Evolutionary conservation across 2,888 invertebrate species (phyloP).

Genomic region (Drosophila rellima): DNA sequence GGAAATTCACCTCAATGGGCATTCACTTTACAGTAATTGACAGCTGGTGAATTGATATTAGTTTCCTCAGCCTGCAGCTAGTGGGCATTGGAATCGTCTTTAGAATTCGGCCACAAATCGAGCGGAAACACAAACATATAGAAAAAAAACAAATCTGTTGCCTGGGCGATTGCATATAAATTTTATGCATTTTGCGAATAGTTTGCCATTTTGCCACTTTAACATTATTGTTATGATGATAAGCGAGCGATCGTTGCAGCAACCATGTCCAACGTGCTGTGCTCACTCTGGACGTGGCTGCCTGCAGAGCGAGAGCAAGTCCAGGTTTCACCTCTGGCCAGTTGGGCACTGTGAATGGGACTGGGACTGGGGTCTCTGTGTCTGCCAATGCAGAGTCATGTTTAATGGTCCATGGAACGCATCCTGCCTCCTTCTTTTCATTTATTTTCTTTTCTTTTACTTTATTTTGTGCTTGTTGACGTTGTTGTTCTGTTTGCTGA

Average conservation of each 20-base stretch:
- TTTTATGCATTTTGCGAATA: conserved; percentile 80
- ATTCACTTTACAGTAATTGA: conserved; percentile 29
- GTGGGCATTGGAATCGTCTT: conserved; percentile 4
- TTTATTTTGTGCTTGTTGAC: conserved; percentile 36
- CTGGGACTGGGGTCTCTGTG: conserved; percentile 46
- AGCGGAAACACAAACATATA: conserved; percentile 46
- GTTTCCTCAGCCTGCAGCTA: conserved; percentile 10
- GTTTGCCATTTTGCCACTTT: conserved; percentile 85
- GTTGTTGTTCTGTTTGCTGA: conserved; percentile 71
- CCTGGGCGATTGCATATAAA: conserved; percentile 68
- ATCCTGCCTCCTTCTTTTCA: conserved; percentile 58
- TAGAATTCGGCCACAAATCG: conserved; percentile 27
- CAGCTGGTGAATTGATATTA: conserved; percentile 48
- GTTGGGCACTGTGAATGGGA: conserved; percentile 24
- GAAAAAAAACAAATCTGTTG: conserved; percentile 58
- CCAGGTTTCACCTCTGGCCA: conserved; percentile 49
- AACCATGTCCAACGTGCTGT: conserved; percentile 63
- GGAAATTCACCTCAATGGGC: conserved; percentile 3
- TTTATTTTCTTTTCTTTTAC: neutral
- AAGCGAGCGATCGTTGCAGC: conserved; percentile 75
- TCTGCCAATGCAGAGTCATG: conserved; percentile 51
- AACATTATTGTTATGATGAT: conserved; percentile 85
- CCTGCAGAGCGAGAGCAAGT: conserved; percentile 56
- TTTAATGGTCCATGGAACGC: conserved; percentile 59
- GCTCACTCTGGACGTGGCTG: conserved; percentile 36